Conservation (phyloP, 2,888 invertebrate species). For the Papilio protenor region DNA sequence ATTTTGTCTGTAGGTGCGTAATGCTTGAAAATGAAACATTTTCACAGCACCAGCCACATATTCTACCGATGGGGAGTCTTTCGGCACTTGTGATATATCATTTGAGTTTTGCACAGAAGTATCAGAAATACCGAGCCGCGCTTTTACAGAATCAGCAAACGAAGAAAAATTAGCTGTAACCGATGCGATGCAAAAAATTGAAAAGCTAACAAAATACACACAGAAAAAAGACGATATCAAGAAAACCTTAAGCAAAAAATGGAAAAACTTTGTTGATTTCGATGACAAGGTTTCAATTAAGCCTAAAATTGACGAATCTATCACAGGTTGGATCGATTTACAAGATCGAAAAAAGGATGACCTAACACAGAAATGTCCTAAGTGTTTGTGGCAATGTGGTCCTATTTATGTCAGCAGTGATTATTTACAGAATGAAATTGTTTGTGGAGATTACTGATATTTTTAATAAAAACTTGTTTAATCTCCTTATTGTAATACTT, state of each 20-base stretch:
- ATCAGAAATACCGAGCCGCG: slow-evolving; percentile 55
- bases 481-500: neutral
- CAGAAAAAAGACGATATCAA: slow-evolving; percentile 55
- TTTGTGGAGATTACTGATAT: slow-evolving; percentile 58
- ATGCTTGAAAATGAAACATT: slow-evolving; percentile 68
- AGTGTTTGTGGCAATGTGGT: slow-evolving; percentile 81
- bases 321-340: slow-evolving; percentile 64
- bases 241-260: slow-evolving; percentile 65
- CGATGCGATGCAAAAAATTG: slow-evolving; percentile 77
- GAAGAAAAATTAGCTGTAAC: slow-evolving; percentile 54
- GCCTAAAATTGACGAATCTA: slow-evolving; percentile 48
- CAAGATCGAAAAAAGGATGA: slow-evolving; percentile 52
- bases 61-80: slow-evolving; percentile 59
- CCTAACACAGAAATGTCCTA: slow-evolving; percentile 64
- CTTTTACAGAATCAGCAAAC: slow-evolving; percentile 61
- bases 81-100: slow-evolving; percentile 63
- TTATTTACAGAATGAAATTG: slow-evolving; percentile 62
- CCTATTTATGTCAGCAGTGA: slow-evolving; percentile 70
- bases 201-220: slow-evolving; percentile 79
- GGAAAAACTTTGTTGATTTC: slow-evolving; percentile 67
- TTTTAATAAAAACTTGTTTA: slow-evolving; percentile 48
- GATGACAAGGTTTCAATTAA: slow-evolving; percentile 56
- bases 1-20: slow-evolving; percentile 72
- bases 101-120: slow-evolving; percentile 65
- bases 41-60: slow-evolving; percentile 70